Evolutionary conservation across 2,888 invertebrate genomes (phyloP).

Genomic region (Rhorus exstirpatorius): DNA sequence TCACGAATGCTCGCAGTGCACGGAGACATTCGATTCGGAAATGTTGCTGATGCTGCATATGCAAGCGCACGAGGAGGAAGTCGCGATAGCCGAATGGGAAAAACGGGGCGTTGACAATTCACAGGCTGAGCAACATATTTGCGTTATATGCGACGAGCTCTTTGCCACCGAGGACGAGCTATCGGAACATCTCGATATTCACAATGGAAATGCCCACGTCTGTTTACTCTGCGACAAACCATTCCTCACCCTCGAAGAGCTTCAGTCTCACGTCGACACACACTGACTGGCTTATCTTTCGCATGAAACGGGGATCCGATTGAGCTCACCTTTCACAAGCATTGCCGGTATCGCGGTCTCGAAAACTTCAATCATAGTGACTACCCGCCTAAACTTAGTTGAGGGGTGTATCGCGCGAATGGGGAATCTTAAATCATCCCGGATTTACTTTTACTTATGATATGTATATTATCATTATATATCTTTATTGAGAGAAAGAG

Average conservation of each 20-base stretch:
- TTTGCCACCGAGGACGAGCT: slow-evolving; percentile 79
- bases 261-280: slow-evolving; percentile 82
- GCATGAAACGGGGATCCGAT: too few species aligned
- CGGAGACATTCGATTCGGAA: slow-evolving; percentile 79
- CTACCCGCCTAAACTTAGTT: too few species aligned
- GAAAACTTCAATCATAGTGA: too few species aligned
- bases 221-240: slow-evolving; percentile 83
- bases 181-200: slow-evolving; percentile 80
- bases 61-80: slow-evolving; percentile 82
- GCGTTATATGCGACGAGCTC: slow-evolving; percentile 81
- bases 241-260: slow-evolving; percentile 79
- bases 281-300: too few species aligned
- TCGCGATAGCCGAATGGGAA: slow-evolving; percentile 82
- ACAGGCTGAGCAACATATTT: slow-evolving; percentile 74
- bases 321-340: too few species aligned
- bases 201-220: slow-evolving; percentile 79
- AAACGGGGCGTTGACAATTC: slow-evolving; percentile 74
- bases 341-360: too few species aligned
- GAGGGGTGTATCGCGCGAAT: too few species aligned
- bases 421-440: not conserved
- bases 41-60: slow-evolving; percentile 82
- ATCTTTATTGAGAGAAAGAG: slow-evolving; percentile 31
- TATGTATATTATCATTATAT: slow-evolving; percentile 43
- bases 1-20: slow-evolving; percentile 79
- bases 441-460: slow-evolving; percentile 16